Evolutionary conservation across 2,797 vertebrate genomes (phyloP).

Genomic region (Xiphophorus birchmanni): DNA sequence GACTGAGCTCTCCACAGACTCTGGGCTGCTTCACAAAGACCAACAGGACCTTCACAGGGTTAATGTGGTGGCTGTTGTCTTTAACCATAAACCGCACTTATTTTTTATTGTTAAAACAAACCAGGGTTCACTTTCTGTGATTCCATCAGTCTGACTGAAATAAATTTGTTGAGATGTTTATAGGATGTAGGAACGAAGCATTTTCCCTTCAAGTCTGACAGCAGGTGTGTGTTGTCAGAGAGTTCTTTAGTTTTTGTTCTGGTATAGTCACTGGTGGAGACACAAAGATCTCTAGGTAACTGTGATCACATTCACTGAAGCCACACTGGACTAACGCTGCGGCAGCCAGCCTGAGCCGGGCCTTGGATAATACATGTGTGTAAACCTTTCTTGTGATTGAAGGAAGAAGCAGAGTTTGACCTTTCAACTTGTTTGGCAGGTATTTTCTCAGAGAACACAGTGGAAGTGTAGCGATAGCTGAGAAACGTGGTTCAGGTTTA

Average conservation of each 20-base stretch:
- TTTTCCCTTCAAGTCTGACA: neutral
- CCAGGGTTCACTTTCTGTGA: neutral
- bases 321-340: neutral
- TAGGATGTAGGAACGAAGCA: neutral
- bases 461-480: neutral
- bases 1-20: neutral
- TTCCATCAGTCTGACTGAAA: neutral
- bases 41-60: neutral
- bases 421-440: neutral
- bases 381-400: neutral
- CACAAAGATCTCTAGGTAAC: neutral
- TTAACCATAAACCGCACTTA: neutral
- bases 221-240: neutral
- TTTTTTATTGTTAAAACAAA: neutral
- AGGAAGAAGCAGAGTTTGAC: neutral
- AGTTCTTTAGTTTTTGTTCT: neutral
- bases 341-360: neutral
- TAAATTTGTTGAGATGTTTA: neutral
- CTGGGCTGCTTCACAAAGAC: neutral
- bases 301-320: neutral
- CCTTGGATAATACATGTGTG: neutral
- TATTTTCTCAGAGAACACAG: neutral
- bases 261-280: too few relatives aligned
- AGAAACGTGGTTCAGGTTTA: neutral
- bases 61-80: neutral